Conservation (phyloP, 2,113 vertebrate species). For the Orthonyx spaldingii region DNA sequence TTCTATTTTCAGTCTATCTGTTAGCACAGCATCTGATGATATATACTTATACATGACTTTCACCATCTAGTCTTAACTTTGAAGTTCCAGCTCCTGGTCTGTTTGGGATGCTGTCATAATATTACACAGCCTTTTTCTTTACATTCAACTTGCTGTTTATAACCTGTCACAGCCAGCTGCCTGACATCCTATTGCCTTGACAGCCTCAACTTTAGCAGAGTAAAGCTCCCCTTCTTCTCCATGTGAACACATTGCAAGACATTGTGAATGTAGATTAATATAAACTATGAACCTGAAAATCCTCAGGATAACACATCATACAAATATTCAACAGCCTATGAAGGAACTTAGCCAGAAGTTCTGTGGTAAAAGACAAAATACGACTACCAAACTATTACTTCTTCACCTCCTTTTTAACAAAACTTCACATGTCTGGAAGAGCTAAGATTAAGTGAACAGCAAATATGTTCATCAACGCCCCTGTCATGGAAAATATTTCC, state of each 20-base stretch:
- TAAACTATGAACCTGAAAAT: background rate
- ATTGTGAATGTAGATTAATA: background rate
- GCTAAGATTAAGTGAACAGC: background rate
- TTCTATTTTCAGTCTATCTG: background rate
- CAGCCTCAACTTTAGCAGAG: background rate
- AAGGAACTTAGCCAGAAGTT: background rate
- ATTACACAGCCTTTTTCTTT: background rate
- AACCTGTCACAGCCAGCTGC: background rate
- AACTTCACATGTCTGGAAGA: background rate
- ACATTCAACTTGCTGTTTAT: background rate
- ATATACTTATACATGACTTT: background rate
- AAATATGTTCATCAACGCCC: background rate
- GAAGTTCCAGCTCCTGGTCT: background rate
- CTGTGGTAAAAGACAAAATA: background rate
- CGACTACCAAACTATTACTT: background rate
- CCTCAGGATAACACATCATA: background rate
- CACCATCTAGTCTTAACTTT: background rate
- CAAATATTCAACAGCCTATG: background rate
- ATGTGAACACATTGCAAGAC: background rate
- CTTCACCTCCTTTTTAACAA: background rate
- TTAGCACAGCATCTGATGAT: background rate
- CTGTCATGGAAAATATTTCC: background rate
- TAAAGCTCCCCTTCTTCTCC: background rate
- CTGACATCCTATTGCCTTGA: background rate
- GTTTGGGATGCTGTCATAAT: background rate